Evolutionary conservation across 2,113 vertebrate species (phyloP), one percentile per base, ranked within the genome.

Genomic region (Calonectris borealis): DNA sequence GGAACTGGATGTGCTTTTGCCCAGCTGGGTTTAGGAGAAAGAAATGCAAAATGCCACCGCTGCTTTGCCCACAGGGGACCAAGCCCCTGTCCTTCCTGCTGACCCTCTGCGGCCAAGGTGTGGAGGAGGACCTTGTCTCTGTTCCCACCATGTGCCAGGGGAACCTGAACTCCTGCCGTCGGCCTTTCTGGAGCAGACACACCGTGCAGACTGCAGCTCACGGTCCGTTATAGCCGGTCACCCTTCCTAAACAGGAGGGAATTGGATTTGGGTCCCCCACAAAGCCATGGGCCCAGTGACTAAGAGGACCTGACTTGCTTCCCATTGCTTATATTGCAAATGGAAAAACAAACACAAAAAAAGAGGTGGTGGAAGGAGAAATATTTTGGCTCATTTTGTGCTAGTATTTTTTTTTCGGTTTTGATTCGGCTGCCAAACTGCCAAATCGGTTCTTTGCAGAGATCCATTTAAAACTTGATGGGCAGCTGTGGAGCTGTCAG

Each of bases 331-430:
- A 29, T 66, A 34, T 5, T 54, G 71, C 51, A 81, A 66, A 83
- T 52, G 80, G 51, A 51, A 82, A 92, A 96, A 89, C 83, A 95
- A 95, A 81, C 64, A 88, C 10, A 13, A 48, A 70, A 84, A 76
- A 71, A 80, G 68, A 88, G 70, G 46, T 73, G 95, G 85, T 94
- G 75, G 87, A 95, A 95, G 62, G 92, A 95, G 66, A 96, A 96
- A 96, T 94, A 96, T 93, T 96, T 95, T 97, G 87, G 85, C 64
- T 97, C n/a, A 60, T 95, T 94, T 92, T 86, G 55, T 0, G 1
- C n/a, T 54, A 18, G 55, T 42, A 3, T 54, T 62, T 82, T 93
- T 79, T 40, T 70, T 54, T 66, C 0, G 0, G 42, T 52, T 96
- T 93, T 52, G 66, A 85, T 88, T 95, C 15, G 20, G 44, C 82